Base-by-base conservation (phyloP, 2,797 vertebrate genomes). In the Clarias laeviceps region DNA sequence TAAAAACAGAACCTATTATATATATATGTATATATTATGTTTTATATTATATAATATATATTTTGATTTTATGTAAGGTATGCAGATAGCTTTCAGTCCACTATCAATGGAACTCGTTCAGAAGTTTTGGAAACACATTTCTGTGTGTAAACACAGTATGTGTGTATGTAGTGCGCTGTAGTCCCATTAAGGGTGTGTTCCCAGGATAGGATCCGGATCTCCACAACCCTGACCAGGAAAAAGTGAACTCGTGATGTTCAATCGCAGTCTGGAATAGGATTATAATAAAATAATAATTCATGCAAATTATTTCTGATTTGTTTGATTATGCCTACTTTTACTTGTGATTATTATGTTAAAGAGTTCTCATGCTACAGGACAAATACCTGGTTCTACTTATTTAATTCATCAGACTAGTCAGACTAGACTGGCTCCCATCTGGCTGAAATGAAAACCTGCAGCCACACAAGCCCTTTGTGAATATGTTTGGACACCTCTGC, bases 141-240 rank as follows among this genome's bases (percentile, higher is more conserved):
- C 17, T 22, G 29, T 40, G 61, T 34, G 54, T 32, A 18, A 56
- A 57, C 73, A 56, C 54, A 34, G n/a, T 15, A 17, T 66, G 17
- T 37, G 32, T 73, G 6, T 61, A 8, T 78, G 54, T 22, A 32
- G 14, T 72, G 9, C 37, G 11, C 5, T 78, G 27, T 37, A 66
- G n/a, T 24, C 27, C 15, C 45, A 81, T 56, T 69, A 69, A 69
- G 50, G 64, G 64, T 69, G 80, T 68, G 50, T 82, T 69, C 14
- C 6, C 1, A 0, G 11, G 45, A 57, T 68, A 24, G 27, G 45
- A 24, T 34, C 62, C 29, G 1, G 64, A 57, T 69, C 18, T 57
- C 45, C 0, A 0, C 2, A 69, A 34, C 80, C 69, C 14, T 65
- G 37, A 50, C 61, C 8, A 34, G 3, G 6, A 80, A 61, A 61